Percentiles rank a stretch among this genome's conserved stretches.
Evolutionary conservation across 2,888 invertebrate genomes (phyloP).

Genomic region (Cetonia aurata): DNA sequence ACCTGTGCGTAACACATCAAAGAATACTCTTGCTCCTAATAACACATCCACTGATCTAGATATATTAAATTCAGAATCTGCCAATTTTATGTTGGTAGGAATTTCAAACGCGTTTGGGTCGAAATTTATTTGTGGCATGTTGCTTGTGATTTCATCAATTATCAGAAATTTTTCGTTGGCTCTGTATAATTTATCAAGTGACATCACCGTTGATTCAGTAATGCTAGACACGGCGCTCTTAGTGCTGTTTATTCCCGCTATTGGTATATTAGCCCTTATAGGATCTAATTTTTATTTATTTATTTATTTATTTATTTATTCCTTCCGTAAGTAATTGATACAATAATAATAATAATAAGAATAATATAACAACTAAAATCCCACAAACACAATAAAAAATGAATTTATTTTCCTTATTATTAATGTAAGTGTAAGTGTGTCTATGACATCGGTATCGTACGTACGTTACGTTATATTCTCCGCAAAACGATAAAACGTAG

Average conservation of each 20-base stretch:
- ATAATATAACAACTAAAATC: too few species aligned
- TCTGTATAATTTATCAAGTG: neutral
- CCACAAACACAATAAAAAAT: too few species aligned
- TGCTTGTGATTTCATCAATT: slow-evolving; percentile 22
- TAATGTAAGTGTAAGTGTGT: too few species aligned
- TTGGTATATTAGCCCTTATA: neutral
- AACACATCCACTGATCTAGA: slow-evolving; percentile 22
- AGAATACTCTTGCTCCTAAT: slow-evolving; percentile 35
- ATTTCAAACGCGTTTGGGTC: slow-evolving; percentile 2
- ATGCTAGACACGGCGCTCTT: neutral
- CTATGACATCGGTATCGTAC: too few species aligned
- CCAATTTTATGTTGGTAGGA: slow-evolving; percentile 33
- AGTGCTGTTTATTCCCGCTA: slow-evolving; percentile 17
- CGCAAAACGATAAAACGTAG: too few species aligned
- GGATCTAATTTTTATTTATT: slow-evolving; percentile 7
- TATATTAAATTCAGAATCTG: slow-evolving; percentile 26
- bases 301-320: too few species aligned
- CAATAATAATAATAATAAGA: too few species aligned
- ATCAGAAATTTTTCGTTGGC: slow-evolving; percentile 20
- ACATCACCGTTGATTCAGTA: neutral
- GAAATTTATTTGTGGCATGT: slow-evolving; percentile 5
- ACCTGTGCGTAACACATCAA: slow-evolving; percentile 20
- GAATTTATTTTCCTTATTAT: too few species aligned
- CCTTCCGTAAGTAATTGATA: too few species aligned
- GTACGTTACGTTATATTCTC: too few species aligned